phyloP scores from a whole-genome alignment of 2,888 invertebrate species.

The Dolichopus griseipennis region DNA sequence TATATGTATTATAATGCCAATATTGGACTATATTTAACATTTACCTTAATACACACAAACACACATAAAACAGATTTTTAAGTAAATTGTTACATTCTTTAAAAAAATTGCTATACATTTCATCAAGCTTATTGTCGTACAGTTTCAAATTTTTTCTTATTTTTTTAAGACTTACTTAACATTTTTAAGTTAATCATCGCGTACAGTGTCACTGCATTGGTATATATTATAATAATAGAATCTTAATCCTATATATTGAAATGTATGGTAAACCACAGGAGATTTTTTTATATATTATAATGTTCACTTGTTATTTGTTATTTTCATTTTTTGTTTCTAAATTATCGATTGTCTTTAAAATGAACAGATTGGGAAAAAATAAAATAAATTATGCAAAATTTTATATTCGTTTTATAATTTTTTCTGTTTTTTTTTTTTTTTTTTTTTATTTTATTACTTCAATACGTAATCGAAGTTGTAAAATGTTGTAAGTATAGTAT shows the following conservation, averaged over 20 bases:
- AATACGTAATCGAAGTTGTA: too few species aligned
- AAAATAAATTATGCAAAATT: slow-evolving; percentile 3
- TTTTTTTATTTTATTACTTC: too few species aligned
- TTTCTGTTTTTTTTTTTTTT: too few species aligned
- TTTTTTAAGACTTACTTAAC: not conserved
- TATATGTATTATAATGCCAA: not conserved
- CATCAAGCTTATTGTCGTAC: not conserved
- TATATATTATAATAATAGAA: too few species aligned
- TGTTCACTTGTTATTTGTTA: not conserved
- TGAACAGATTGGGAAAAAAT: not conserved
- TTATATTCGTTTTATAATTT: not conserved
- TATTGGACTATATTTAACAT: not conserved
- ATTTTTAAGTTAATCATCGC: not conserved
- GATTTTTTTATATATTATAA: not conserved
- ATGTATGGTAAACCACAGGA: not conserved
- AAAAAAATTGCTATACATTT: not conserved
- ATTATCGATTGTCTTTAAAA: not conserved
- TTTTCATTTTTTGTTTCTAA: not conserved
- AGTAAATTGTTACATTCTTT: not conserved
- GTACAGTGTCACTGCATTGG: not conserved
- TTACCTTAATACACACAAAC: not conserved
- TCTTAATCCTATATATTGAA: not conserved
- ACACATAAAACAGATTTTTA: not conserved
- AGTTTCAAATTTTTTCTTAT: too few species aligned
- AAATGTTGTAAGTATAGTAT: too few species aligned